Evolutionary conservation across 2,797 vertebrate species (phyloP).

Genomic region (Halcyon chelicuti): DNA sequence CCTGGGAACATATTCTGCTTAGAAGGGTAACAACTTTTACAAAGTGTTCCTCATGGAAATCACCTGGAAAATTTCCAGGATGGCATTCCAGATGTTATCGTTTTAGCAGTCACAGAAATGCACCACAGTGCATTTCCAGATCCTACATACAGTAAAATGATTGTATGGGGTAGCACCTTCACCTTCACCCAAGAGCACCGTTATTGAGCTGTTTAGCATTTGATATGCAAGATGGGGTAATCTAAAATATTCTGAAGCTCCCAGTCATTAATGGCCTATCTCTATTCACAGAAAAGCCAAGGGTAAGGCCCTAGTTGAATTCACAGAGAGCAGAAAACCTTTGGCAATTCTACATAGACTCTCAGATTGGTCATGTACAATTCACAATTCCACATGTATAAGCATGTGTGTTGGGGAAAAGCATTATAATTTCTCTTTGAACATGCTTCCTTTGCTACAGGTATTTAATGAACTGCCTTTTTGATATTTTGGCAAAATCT

Average conservation of each 20-base stretch:
- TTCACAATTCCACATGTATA: background rate
- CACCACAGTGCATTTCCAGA: constrained; percentile 49
- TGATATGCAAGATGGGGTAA: constrained; percentile 22
- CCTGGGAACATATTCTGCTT: constrained; percentile 78
- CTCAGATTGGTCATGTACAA: rapidly evolving
- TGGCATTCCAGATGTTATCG: constrained; percentile 85
- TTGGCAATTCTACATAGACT: background rate
- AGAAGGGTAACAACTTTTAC: constrained; percentile 84
- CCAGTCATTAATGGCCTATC: background rate
- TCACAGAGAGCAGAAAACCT: background rate
- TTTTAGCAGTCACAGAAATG: constrained; percentile 80
- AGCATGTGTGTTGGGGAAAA: background rate
- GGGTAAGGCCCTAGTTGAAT: constrained; percentile 5
- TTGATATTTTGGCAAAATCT: background rate
- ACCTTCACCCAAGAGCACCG: background rate
- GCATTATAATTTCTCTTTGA: background rate
- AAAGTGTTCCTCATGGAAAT: constrained; percentile 85
- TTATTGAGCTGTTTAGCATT: constrained; percentile 30
- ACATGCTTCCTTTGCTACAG: background rate
- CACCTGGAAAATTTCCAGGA: constrained; percentile 80
- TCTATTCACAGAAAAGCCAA: background rate
- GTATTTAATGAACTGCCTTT: background rate
- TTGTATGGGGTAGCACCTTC: constrained; percentile 39
- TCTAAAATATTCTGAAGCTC: background rate
- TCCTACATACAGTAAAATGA: constrained; percentile 42